Evolutionary conservation across 2,797 vertebrate genomes (phyloP), one percentile per base, ranked within the genome.

Genomic region (Microctenopoma stevenorrisi): DNA sequence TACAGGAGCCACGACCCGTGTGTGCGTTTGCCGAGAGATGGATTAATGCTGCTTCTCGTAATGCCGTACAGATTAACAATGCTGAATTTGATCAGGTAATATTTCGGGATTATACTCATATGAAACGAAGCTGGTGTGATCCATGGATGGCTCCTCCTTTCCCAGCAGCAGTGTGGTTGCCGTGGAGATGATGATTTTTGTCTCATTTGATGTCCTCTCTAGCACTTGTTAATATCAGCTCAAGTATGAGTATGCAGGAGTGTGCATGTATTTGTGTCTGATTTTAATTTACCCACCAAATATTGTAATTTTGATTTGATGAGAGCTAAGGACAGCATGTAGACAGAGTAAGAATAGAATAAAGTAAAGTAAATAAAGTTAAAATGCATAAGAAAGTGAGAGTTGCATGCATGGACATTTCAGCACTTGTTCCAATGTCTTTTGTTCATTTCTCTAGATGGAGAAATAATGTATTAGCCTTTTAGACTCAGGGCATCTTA

Each of bases 151-250:
- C 38, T 5, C 25, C 35, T 12, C 53, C 30, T 54, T 4, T 48
- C 18, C 35, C n/a, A 35, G 43, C 42, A 50, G 49, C 16, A 65
- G 43, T 18, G 54, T 28, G 40, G 75, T 84, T 79, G 28, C 77
- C 71, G 30, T 67, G 77, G 78, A 73, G 55, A 81, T 71, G 11
- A 56, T 49, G 5, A 61, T 46, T 67, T 22, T n/a, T 59, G 38
- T 35, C 37, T 47, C 44, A 18, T 28, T 38, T 10, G 4, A 4
- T 16, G 5, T 7, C 42, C 15, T 44, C 42, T 44, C 14, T 15
- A 40, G 38, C 42, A 14, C 37, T 42, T 33, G 55, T 81, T 68
- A 57, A 51, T 78, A 66, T 51, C 64, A 67, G 47, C 81, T 13
- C 22, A 22, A 22, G 35, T 22, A 68, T n/a, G 28, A 3, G 15